Percentiles rank a stretch among this genome's conserved stretches.
phyloP scores from a whole-genome alignment of 2,888 invertebrate genomes.

The Hydraecia micacea region DNA sequence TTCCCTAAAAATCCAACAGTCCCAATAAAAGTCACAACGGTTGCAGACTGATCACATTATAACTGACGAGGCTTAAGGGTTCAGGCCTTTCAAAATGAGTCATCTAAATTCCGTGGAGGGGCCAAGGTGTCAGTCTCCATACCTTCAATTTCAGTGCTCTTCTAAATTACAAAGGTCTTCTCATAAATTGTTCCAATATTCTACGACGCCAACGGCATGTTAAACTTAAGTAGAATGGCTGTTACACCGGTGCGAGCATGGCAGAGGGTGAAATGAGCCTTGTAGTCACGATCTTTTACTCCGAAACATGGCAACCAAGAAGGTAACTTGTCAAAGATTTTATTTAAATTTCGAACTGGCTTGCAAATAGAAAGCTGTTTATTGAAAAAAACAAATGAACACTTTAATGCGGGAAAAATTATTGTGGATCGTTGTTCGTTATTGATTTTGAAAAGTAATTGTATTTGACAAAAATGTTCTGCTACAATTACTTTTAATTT shows the following conservation, averaged over 20 bases:
- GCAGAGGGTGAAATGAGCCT: no score
- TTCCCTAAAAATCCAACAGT: constrained; percentile 22
- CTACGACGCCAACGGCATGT: constrained; percentile 85
- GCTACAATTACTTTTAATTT: no score
- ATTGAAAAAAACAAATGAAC: no score
- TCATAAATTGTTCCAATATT: constrained; percentile 90
- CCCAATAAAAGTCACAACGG: constrained; percentile 31
- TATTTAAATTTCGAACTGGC: no score
- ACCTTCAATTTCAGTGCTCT: constrained; percentile 87
- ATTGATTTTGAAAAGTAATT: no score
- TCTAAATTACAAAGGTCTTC: constrained; percentile 89
- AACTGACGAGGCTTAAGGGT: constrained; percentile 53
- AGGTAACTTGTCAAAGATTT: no score
- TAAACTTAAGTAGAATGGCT: constrained; percentile 79
- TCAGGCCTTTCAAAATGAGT: constrained; percentile 70
- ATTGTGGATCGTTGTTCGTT: no score
- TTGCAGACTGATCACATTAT: constrained; percentile 53
- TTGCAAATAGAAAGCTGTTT: no score
- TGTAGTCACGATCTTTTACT: no score
- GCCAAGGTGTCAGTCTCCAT: constrained; percentile 84
- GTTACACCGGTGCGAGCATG: constrained; percentile 71
- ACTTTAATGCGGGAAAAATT: no score
- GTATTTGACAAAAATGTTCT: no score
- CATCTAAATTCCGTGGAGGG: constrained; percentile 79
- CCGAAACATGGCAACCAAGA: no score